These are phyloP conservation scores for Prunella strophiata DNA, from an alignment of 2,797 vertebrate genomes.

Conservation along the genomic window DNA sequence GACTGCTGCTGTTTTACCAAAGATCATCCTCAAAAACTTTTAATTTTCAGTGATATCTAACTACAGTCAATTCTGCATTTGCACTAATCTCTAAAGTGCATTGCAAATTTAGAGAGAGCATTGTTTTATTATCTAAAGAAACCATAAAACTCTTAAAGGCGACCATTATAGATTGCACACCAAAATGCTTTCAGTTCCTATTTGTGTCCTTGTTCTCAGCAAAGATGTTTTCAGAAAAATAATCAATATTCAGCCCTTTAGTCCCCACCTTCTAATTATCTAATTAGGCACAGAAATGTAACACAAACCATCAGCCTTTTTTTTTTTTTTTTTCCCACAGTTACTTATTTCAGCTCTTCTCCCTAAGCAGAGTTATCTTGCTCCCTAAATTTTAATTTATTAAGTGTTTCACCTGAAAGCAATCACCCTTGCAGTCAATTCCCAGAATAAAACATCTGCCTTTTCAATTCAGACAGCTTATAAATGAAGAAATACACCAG, in stretches of 20 bases:
- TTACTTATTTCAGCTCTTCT: slow-evolving; percentile 42
- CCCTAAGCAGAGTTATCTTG: slow-evolving; percentile 47
- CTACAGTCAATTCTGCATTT: background rate
- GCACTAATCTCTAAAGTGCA: background rate
- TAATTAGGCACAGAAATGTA: slow-evolving; percentile 68
- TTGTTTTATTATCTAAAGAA: background rate
- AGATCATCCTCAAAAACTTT: background rate
- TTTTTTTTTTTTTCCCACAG: background rate
- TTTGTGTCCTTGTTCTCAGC: slow-evolving; percentile 16
- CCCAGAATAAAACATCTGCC: slow-evolving; percentile 74
- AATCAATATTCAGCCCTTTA: slow-evolving; percentile 56
- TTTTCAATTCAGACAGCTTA: slow-evolving; percentile 71
- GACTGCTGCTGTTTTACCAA: background rate
- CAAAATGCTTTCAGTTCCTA: slow-evolving; percentile 31
- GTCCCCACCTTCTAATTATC: slow-evolving; percentile 63
- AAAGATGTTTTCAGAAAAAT: slow-evolving; percentile 62
- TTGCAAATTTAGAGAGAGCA: background rate
- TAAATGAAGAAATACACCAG: slow-evolving; percentile 69
- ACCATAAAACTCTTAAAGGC: background rate
- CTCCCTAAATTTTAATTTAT: slow-evolving; percentile 77
- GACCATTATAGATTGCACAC: background rate
- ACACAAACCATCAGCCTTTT: slow-evolving; percentile 3
- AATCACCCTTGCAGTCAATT: slow-evolving; percentile 72
- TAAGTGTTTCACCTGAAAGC: slow-evolving; percentile 75
- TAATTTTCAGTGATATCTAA: background rate